Percentiles rank a stretch among this genome's conserved stretches.
Evolutionary conservation across 2,888 invertebrate species (phyloP).

Genomic region (Drosophila multiciliata): DNA sequence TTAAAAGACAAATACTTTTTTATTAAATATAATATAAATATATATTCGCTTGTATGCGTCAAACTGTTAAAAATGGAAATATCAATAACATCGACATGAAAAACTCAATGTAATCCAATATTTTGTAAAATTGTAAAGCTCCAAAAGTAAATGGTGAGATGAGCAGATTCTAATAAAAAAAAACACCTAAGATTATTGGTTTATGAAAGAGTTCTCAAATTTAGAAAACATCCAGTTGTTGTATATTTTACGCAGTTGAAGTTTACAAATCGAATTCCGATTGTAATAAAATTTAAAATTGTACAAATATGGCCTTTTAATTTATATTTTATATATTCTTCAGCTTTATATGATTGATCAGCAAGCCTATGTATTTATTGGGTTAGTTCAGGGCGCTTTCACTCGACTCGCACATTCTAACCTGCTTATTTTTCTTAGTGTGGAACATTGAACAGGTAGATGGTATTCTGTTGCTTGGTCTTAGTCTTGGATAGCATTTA

Average conservation of each 20-base stretch:
- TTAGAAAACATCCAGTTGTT: no score
- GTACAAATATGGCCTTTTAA: neutral
- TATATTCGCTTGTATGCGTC: neutral
- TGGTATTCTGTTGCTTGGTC: conserved; percentile 11
- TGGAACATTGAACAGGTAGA: conserved; percentile 12
- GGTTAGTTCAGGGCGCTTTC: neutral
- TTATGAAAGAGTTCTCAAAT: neutral
- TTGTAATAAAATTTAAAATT: neutral
- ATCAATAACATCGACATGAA: neutral
- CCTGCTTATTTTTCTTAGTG: neutral
- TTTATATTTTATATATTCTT: neutral
- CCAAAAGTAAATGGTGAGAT: neutral
- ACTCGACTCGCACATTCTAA: neutral
- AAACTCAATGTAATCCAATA: neutral
- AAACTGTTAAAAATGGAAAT: neutral
- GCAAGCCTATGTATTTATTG: no score
- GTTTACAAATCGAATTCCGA: neutral
- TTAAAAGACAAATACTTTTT: neutral
- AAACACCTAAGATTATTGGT: neutral
- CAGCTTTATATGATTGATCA: neutral
- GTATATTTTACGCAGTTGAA: no score
- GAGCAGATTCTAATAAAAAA: no score
- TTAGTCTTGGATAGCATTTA: conserved; percentile 19
- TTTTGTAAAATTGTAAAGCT: neutral
- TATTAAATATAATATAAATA: no score